Evolutionary conservation across 1,140 invertebrate species (phyloP), one percentile per base, ranked within the genome.

Genomic region (Heliconius himera): DNA sequence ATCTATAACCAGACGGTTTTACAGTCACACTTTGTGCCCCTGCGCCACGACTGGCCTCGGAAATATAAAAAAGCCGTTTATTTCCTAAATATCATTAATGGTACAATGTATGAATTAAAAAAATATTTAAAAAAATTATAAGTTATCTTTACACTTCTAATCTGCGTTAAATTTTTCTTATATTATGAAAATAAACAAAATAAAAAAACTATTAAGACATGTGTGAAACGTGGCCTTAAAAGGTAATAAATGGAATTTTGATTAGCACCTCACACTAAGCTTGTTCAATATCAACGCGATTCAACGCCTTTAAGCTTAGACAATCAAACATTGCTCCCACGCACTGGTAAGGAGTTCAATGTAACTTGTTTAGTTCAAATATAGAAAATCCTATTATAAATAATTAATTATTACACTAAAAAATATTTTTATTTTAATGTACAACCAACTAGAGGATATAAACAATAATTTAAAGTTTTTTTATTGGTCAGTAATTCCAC

Each of bases 271-370:
- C 56, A 56, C 51, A 46, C 8, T 0, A 60, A 60, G 54, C 75
- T 78, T 79, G 73, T 82, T 83, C 78, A 80, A 80, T 76, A 82
- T 60, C 72, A 74, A 79, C 70, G 70, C 76, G 78, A 82, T 83
- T 83, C 76, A 83, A 70, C 66, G 33, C 70, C 51, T 36, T 6
- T 36, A 78, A 79, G 76, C 74, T 72, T 81, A 82, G 73, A 83
- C 82, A 84, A 82, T 84, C 79, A 51, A 78, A 79, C 75, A 26
- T 70, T 71, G 76, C 77, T 79, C 84, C 81, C 81, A 83, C 82
- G 79, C 76, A 73, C 51, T 72, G 56, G 70, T 70, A 56, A 79
- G 70, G 78, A 80, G 79, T 77, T 83, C 78, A 79, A 54, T 79
- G 73, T 79, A 75, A 79, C 56, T 5, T 29, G 60, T 66, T 66